Evolutionary conservation across 2,113 vertebrate genomes (phyloP).

Genomic region (Charadrius vociferus): DNA sequence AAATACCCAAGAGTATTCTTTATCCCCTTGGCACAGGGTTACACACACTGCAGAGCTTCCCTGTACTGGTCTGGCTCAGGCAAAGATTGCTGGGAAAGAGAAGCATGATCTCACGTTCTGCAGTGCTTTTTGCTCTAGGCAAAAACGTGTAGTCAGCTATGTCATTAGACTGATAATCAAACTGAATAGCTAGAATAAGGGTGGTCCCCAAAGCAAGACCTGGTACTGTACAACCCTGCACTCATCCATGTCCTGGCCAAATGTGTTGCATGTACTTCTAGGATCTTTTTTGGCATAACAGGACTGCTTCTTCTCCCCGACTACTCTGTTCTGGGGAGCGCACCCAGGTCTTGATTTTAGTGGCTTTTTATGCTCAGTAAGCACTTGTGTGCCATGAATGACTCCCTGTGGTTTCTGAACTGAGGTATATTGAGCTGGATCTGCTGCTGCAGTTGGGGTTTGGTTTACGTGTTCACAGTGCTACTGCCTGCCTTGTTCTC

Average conservation of each 20-base stretch:
- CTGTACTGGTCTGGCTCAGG: neutral
- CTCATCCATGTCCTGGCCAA: neutral
- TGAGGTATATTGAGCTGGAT: neutral
- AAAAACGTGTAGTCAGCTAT: neutral
- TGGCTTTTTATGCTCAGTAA: neutral
- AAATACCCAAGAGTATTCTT: neutral
- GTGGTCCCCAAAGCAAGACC: neutral
- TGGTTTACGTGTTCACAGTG: neutral
- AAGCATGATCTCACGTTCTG: fast-evolving
- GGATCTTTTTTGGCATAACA: neutral
- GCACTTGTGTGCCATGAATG: neutral
- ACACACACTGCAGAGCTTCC: neutral
- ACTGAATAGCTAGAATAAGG: neutral
- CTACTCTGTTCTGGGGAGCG: neutral
- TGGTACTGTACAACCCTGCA: neutral
- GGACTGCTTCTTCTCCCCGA: neutral
- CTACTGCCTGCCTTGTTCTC: neutral
- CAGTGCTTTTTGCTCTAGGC: neutral
- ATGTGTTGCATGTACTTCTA: neutral
- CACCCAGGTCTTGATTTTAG: neutral
- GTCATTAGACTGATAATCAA: neutral
- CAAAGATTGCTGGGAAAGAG: neutral
- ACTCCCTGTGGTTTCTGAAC: neutral
- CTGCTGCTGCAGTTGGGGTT: neutral
- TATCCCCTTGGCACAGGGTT: neutral